Evolutionary conservation across 1,140 invertebrate species (phyloP), one percentile per base, ranked within the genome.

Genomic region (Bombus pascuorum): DNA sequence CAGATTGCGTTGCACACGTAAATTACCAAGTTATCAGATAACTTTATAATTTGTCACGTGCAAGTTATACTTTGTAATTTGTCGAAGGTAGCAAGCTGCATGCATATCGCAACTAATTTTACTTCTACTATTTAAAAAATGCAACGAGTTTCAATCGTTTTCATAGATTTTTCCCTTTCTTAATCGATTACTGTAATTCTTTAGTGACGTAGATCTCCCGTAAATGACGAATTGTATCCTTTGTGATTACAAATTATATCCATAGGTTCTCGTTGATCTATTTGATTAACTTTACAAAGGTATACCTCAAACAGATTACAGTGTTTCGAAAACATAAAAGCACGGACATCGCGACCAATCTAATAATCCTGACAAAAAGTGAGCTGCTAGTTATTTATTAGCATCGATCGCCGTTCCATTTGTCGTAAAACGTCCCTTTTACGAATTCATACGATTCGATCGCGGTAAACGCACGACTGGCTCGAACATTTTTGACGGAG

Each of bases 371-470:
- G 34, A 32, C 34, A 42, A 74, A 39, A 77, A 22, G 6, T 8
- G 13, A 25, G 5, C 1, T 77, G 13, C 75, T 10, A 62, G 8
- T 77, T 77, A 77, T 77, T 77, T 77, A 77, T 77, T 8, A 62
- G 6, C 1, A 62, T 77, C 75, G 75, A 77, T 62, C 75, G 25
- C 13, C 47, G 57, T n/a, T 42, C 37, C 37, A 59, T 76, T 57
- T 44, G 22, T 37, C 57, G 6, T 53, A 28, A n/a, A 22, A 73
- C 42, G 42, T 59, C 34, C 53, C 13, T 62, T 62, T 62, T 62
- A 77, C 53, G 37, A 77, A 77, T 77, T 62, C 57, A 77, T 77
- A 39, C 57, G 53, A 8, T 77, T 77, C 75, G 75, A 77, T 77
- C 57, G 57, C 2, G 74, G 13, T n/a, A 34, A 62, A 77, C 57